These are phyloP conservation scores for Tinea trinotella DNA, from an alignment of 2,888 invertebrate genomes.

Conservation along the genomic window DNA sequence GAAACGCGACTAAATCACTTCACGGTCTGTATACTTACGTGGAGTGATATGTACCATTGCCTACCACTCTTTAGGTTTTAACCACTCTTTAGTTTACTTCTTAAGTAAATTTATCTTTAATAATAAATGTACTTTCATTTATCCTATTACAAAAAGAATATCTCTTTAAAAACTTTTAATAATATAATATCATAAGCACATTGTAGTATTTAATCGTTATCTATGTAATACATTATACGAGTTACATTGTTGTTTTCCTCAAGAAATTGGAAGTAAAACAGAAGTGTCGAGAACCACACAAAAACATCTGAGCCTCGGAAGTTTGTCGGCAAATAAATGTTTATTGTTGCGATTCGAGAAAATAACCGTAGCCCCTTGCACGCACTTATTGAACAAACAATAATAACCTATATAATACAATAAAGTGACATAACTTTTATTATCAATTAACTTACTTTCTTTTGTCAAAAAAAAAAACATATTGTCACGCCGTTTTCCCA, in stretches of 20 bases:
- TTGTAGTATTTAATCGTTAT: background rate
- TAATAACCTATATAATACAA: background rate
- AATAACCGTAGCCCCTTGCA: slow-evolving; percentile 2
- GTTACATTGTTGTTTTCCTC: background rate
- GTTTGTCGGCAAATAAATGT: slow-evolving; percentile 10
- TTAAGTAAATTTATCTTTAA: too few species aligned
- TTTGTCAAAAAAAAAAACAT: background rate
- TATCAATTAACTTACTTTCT: background rate
- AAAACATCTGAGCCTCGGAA: slow-evolving; percentile 14
- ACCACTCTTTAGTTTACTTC: too few species aligned
- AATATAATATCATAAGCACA: too few species aligned
- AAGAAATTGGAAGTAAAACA: slow-evolving; percentile 11
- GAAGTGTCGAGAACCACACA: slow-evolving; percentile 5
- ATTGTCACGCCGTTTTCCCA: too few species aligned
- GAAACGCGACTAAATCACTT: too few species aligned
- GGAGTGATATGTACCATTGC: too few species aligned
- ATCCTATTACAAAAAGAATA: too few species aligned
- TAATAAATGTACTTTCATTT: too few species aligned
- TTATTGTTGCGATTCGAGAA: slow-evolving; percentile 13
- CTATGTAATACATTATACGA: background rate
- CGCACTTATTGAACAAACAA: background rate
- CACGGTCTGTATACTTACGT: too few species aligned
- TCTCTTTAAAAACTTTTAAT: too few species aligned
- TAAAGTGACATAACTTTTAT: background rate
- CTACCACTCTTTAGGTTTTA: too few species aligned